Evolutionary conservation across 2,888 invertebrate species (phyloP).

Genomic region (Pecten maximus): DNA sequence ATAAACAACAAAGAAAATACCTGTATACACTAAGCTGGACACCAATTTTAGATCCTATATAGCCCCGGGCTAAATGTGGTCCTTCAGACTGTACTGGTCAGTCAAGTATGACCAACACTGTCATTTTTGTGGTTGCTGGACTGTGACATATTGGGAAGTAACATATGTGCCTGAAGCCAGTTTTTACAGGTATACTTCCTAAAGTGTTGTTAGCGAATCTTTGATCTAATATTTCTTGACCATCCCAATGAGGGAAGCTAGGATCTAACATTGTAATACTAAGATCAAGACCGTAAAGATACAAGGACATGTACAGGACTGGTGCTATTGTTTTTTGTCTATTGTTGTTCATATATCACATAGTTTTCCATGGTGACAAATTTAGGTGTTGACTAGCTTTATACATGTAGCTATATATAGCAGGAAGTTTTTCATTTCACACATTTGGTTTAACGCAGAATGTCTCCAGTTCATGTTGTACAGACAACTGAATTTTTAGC

Average conservation of each 20-base stretch:
- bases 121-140: background rate
- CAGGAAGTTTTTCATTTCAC: too few species aligned
- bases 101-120: background rate
- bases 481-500: too few species aligned
- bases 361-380: too few species aligned
- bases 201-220: background rate
- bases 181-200: slow-evolving; percentile 10
- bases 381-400: too few species aligned
- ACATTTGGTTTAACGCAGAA: too few species aligned
- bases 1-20: background rate
- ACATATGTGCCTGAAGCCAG: background rate
- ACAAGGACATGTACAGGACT: too few species aligned
- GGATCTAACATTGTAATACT: too few species aligned
- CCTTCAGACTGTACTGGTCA: background rate
- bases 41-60: background rate
- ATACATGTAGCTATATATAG: too few species aligned
- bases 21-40: background rate
- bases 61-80: background rate
- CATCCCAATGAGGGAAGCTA: background rate
- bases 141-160: background rate
- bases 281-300: too few species aligned
- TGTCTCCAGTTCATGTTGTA: too few species aligned
- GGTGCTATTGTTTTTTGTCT: too few species aligned
- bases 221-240: background rate
- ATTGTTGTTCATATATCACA: too few species aligned